Conservation (phyloP, 2,888 invertebrate species). For the Apamea anceps region DNA sequence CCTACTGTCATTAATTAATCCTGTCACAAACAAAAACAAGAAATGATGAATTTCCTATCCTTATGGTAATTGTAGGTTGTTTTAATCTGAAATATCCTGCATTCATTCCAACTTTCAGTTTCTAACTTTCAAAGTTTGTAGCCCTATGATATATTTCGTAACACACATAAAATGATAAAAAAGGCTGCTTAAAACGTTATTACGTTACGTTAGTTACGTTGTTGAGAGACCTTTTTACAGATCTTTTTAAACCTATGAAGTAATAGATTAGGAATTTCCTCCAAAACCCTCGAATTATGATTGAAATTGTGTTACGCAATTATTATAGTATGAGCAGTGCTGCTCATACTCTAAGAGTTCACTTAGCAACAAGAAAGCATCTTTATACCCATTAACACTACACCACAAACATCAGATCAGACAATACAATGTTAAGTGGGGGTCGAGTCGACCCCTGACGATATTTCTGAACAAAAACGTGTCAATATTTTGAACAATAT, state of each 20-base stretch:
- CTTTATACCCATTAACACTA: constrained; percentile 47
- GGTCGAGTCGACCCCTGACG: constrained; percentile 81
- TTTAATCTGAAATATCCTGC: not conserved
- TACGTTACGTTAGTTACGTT: too few species aligned
- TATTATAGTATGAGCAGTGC: too few species aligned
- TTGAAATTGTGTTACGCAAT: too few species aligned
- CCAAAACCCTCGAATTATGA: too few species aligned
- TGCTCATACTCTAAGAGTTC: not conserved
- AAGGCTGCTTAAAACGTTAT: too few species aligned
- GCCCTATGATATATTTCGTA: too few species aligned
- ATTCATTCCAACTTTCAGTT: not conserved
- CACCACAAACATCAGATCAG: constrained; percentile 71
- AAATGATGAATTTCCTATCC: not conserved
- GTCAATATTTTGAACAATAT: constrained; percentile 89
- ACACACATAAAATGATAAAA: too few species aligned
- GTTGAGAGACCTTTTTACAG: not conserved
- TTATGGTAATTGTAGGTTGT: not conserved
- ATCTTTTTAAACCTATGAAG: too few species aligned
- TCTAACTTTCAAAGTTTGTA: not conserved
- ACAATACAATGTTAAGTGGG: constrained; percentile 85
- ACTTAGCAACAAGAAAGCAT: constrained; percentile 38
- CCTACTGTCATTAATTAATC: not conserved
- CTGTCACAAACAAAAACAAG: not conserved
- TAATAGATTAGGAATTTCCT: too few species aligned
- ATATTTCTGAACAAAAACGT: constrained; percentile 83